Evolutionary conservation across 2,797 vertebrate genomes (phyloP), one percentile per base, ranked within the genome.

Genomic region (Scarus forsteni): DNA sequence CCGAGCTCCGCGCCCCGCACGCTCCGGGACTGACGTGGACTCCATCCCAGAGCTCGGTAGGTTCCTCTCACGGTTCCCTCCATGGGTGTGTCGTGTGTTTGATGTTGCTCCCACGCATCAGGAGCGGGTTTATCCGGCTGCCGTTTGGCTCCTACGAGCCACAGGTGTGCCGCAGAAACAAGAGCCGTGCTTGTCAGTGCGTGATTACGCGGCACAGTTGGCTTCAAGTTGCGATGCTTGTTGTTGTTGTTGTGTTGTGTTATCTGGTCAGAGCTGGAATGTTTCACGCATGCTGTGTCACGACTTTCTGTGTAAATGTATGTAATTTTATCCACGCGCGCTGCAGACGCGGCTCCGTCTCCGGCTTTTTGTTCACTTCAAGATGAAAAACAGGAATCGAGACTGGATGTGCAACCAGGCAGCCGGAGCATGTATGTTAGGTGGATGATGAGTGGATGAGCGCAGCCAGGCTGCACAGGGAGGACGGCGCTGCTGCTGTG

Each of bases 151-250:
- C 10, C 35, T 48, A 43, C 6, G 55, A 78, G 77, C 82, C 59
- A 88, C 86, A 88, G 81, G 84, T 88, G 86, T 77, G 72, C 49
- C 13, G 64, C 27, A 27, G 38, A 3, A 4, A 7, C 39, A 15
- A 40, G 27, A 27, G 27, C 48, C 61, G 43, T 2, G 13, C 16
- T 7, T 39, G 7, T 7, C 38, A 7, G 45, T 3, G 38, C n/a
- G 3, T 19, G n/a, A 13, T 0, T 38, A 52, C 49, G 38, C 36
- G 1, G 40, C 27, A 1, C 19, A 10, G 35, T 42, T 43, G 0
- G 2, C 8, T 35, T 4, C 44, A 9, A 3, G 50, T 10, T 39
- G 38, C 4, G 15, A n/a, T 42, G 40, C 40, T 42, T 42, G 10
- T 10, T 42, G 10, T 42, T 42, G 10, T 10, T 42, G 10, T 42